Percentiles rank a stretch among this genome's conserved stretches.
These are phyloP conservation scores for Entelurus aequoreus DNA, from an alignment of 2,113 vertebrate genomes.

Conservation along the genomic window DNA sequence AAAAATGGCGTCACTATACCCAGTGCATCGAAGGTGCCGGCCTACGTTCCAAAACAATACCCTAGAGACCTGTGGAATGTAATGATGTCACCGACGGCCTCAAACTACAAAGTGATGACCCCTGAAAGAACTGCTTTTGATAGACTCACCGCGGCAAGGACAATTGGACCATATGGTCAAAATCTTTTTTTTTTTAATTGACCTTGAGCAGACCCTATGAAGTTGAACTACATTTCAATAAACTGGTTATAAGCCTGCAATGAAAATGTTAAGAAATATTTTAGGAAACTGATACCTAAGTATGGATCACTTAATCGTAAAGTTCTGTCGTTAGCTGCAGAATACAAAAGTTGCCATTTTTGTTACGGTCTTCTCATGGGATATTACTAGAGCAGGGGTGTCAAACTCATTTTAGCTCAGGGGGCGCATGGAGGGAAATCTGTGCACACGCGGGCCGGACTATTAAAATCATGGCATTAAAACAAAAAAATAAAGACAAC, in stretches of 20 bases:
- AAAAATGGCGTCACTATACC: not conserved
- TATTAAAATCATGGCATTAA: too few relatives aligned
- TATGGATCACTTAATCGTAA: slow-evolving; percentile 3
- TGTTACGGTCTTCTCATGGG: too few relatives aligned
- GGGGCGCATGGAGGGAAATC: too few relatives aligned
- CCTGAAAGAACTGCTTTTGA: slow-evolving; percentile 34
- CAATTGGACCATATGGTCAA: not conserved
- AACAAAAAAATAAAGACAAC: too few relatives aligned
- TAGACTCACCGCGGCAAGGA: slow-evolving; percentile 7
- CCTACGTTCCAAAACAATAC: slow-evolving; percentile 49
- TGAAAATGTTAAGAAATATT: slow-evolving; percentile 24
- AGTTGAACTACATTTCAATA: not conserved
- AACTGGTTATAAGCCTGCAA: not conserved
- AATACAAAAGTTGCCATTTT: not conserved
- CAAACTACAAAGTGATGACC: slow-evolving; percentile 45
- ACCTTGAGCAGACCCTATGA: not conserved
- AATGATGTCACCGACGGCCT: slow-evolving; percentile 54
- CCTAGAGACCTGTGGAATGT: slow-evolving; percentile 53
- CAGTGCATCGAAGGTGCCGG: slow-evolving; percentile 26
- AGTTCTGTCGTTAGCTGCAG: slow-evolving; percentile 2
- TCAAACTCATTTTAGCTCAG: too few relatives aligned
- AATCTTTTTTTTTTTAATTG: not conserved
- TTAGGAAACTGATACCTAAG: slow-evolving; percentile 1
- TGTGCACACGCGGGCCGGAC: too few relatives aligned
- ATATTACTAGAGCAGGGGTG: not conserved